Percentiles rank a stretch among this genome's conserved stretches.
These are phyloP conservation scores for Drosophila niveifrons DNA, from an alignment of 2,888 invertebrate species.

Conservation along the genomic window DNA sequence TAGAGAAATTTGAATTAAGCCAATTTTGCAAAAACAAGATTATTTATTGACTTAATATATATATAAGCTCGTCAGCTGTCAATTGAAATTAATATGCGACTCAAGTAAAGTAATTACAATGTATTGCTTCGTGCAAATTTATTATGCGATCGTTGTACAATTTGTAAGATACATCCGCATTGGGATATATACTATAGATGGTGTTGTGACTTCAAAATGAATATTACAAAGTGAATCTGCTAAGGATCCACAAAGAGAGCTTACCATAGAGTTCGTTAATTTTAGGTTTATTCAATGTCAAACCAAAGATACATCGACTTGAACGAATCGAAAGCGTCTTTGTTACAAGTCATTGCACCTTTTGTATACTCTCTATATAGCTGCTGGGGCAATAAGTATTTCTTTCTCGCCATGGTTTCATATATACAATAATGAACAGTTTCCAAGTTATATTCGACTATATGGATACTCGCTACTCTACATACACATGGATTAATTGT, in stretches of 20 bases:
- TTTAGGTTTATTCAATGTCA: too few species aligned
- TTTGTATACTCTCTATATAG: not conserved
- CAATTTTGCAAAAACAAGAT: not conserved
- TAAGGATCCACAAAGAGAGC: not conserved
- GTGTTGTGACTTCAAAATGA: not conserved
- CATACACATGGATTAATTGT: constrained; percentile 1
- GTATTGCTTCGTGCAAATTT: not conserved
- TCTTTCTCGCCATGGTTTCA: constrained; percentile 1
- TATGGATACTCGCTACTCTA: constrained; percentile 31
- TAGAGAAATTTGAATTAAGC: not conserved
- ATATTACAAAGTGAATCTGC: not conserved
- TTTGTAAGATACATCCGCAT: not conserved
- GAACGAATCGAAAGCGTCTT: not conserved
- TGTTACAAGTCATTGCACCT: not conserved
- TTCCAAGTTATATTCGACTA: constrained; percentile 15
- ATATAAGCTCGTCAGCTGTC: too few species aligned
- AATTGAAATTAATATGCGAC: too few species aligned
- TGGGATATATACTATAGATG: not conserved
- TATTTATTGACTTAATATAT: too few species aligned
- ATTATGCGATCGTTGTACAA: not conserved
- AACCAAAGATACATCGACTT: not conserved
- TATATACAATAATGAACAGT: constrained; percentile 19
- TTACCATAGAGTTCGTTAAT: too few species aligned
- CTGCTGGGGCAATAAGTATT: constrained; percentile 4
- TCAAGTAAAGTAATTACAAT: too few species aligned